phyloP scores from a whole-genome alignment of 2,113 vertebrate genomes.

The Odocoileus virginianus region DNA sequence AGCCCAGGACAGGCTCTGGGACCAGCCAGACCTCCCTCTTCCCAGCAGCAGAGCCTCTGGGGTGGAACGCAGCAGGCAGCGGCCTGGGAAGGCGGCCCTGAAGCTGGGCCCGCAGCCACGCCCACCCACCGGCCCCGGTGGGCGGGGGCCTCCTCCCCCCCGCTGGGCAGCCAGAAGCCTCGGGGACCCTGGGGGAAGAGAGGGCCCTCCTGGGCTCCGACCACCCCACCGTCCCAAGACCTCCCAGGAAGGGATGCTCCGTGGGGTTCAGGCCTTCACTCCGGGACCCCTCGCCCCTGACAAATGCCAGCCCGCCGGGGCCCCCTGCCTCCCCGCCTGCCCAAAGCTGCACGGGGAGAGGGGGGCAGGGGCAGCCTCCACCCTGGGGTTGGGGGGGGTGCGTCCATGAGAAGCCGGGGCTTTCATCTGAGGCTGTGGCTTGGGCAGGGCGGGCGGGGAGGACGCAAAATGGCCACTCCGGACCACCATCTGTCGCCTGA shows the following conservation, averaged over 20 bases:
- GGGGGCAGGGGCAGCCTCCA: neutral
- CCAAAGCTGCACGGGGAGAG: neutral
- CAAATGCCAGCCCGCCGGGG: neutral
- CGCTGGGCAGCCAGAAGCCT: rapidly evolving
- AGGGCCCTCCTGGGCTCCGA: neutral
- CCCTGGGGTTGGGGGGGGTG: neutral
- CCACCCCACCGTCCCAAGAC: neutral
- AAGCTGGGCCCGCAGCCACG: neutral
- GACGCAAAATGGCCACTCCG: neutral
- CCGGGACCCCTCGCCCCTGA: too few species aligned
- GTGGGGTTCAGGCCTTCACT: neutral
- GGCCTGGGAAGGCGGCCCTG: neutral
- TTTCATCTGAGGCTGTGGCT: neutral
- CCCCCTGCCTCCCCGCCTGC: rapidly evolving
- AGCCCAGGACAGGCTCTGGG: slow-evolving; percentile 4
- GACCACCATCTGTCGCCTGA: slow-evolving; percentile 74
- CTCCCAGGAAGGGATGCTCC: neutral
- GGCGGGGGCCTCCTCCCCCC: too few species aligned
- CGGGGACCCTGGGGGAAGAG: rapidly evolving
- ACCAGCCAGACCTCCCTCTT: slow-evolving; percentile 26
- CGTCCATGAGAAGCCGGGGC: neutral
- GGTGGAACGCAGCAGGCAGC: neutral
- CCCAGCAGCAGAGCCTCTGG: slow-evolving; percentile 29
- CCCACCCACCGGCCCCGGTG: rapidly evolving
- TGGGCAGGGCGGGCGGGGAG: neutral